Evolutionary conservation across 92 coral and sea anemone genomes (phyloP), one percentile per base, ranked within the genome.

Genomic region (Muricea muricata): DNA sequence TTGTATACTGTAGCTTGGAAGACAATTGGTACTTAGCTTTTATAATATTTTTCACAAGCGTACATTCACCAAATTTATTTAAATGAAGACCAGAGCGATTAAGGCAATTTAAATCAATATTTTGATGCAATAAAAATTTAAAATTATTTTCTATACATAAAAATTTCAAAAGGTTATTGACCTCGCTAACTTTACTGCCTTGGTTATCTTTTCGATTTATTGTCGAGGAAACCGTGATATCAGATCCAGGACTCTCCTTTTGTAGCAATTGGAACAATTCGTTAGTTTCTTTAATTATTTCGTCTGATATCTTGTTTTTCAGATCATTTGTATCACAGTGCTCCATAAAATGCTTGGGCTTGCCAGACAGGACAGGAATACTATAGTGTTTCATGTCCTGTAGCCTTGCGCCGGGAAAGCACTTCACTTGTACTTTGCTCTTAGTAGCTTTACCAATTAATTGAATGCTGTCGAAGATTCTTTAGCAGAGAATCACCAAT

Each of bases 61-160:
- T n/a, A n/a, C 26, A 73, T 3, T 39, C 23, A 2, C 79, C 79
- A 46, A 20, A 12, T 46, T 47, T 73, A 42, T 73, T 73, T 17
- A 73, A 29, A 18, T 73, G 79, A 25, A 71, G 20, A 6, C 73
- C 73, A 1, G 73, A 65, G 1, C 29, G 35, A 65, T 65, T 65
- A 11, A 65, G 15, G 31, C 73, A 65, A 17, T 35, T 65, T 4
- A 28, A 28, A 35, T 26, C 73, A 2, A 65, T 65, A 14, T 65
- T 65, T 17, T 6, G 23, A n/a, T 65, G 73, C 9, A 17, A 17
- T 65, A 65, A 26, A 26, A 65, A 65, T 26, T 9, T 30, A 25
- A 30, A 31, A 65, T 65, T 65, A 1, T 35, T 30, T 17, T 65
- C 34, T 58, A n/a, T n/a, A n/a, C n/a, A n/a, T n/a, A n/a, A n/a